Evolutionary conservation across 2,113 vertebrate genomes (phyloP), one percentile per base, ranked within the genome.

Genomic region (Oreotrochilus melanogaster): DNA sequence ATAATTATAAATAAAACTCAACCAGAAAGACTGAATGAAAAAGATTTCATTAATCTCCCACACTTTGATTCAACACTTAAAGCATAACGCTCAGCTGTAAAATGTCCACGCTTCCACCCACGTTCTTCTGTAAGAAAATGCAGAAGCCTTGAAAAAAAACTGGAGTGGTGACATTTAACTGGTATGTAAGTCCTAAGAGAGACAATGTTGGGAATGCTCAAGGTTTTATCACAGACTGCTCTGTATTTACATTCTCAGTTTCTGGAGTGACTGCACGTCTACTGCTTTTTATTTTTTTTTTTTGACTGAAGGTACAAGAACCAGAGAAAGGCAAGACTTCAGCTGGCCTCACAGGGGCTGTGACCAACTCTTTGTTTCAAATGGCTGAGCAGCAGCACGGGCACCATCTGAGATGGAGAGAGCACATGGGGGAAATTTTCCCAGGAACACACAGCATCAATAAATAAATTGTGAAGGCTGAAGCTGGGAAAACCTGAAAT

Each of bases 1-100:
- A 65, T 88, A 92, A 92, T 97, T 94, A 94, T 60, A 95, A 91
- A 89, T 67, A 92, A 69, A 93, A 51, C 86, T 89, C 57, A 72
- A 62, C 39, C 73, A 89, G 69, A 84, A 93, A 78, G 64, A 78
- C 56, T 65, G 86, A 96, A 94, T 80, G 79, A 71, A 78, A 56
- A 70, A 90, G 82, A 92, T 80, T 78, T 86, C 88, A 61, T 53
- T 93, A 69, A 56, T 86, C 72, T 81, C 79, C 78, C 90, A 80
- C 61, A 65, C 57, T 96, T 80, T 37, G 53, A 95, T 47, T 81
- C 65, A 75, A 48, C 42, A 27, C 64, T 88, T 74, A 73, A 95
- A 93, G 92, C 78, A 91, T 74, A 18, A 60, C 43, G 7, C 88
- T 78, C 43, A 30, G 50, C 23, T 86, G 75, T 60, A 56, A 89